Base-by-base conservation (phyloP, 2,888 invertebrate genomes). In the Odontocolon sp. region DNA sequence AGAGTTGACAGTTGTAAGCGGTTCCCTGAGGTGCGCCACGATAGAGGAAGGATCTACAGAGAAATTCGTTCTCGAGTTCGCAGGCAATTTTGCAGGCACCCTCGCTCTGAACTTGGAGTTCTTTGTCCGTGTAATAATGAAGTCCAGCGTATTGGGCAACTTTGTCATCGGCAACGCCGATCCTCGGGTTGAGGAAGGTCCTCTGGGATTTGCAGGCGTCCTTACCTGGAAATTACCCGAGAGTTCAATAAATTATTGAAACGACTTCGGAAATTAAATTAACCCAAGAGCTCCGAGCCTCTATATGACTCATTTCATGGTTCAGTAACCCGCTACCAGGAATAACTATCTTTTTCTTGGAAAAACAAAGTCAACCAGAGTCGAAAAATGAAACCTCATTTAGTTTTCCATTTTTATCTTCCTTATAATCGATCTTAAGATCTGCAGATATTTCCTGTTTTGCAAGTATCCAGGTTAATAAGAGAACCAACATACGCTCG, bases 111-210 rank as follows among this genome's bases (percentile, higher is more conserved):
- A 97, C 95, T 93, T 97, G 96, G 63, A 98, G 91, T 88, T 98
- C 97, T 91, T 98, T 98, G 91, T 98, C 98, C 4, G 96, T 96
- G 91, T 98, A 98, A 90, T 97, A 98, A 88, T 98, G 97, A 0
- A 98, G 92, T 0, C 96, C 95, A 0, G 97, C 97, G 89, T 97
- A 98, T 88, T 97, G 97, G 0, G 97, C 95, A 18, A 98, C 96
- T 91, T 97, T 96, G 89, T 97, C 96, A 82, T 97, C 96, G 1
- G 97, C 96, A 5, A 98, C 96, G 47, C 97, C 97, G 83, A 97
- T 94, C 82, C 96, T 93, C 5, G 97, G 97, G 73, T 94, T 93
- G 80, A 95, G 94, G 92, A 95, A 97, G 68, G 94, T 92, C 64
- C 97, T 93, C 83, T 94, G 95, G 40, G 95, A 95, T 91, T 97